Base-by-base conservation (phyloP, 1,140 invertebrate genomes). In the Drosophila hydei region DNA sequence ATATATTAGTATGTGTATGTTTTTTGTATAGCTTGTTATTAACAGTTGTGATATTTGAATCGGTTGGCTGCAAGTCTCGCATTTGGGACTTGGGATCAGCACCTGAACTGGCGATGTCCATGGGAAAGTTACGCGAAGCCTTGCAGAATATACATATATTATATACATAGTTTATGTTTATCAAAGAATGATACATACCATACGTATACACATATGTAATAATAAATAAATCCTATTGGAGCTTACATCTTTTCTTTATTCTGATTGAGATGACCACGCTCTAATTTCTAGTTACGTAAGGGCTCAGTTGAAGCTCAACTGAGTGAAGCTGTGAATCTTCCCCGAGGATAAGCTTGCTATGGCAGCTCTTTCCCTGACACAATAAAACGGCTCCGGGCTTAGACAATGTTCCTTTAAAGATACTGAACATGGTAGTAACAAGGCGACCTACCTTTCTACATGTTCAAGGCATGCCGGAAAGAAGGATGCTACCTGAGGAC, bases 41-140 rank as follows among this genome's bases (percentile, higher is more conserved):
- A 85, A 80, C 81, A 87, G 81, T 85, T 85, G 80, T 85, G 80
- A 85, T 85, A 85, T 85, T 81, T 80, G 45, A 77, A 50, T 52
- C 70, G 54, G 64, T 61, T 52, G 48, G 68, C 60, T 55, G 65
- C 60, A 65, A 69, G 63, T 72, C 67, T 38, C 51, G 14, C 11
- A 12, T 16, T 16, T 42, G 21, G 38, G 21, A 27, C 23, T 59
- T 59, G 40, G 12, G 9, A 50, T 4, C 45, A 55, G 38, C 47
- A 36, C 18, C 50, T 42, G 67, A 50, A 21, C 25, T 43, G 36
- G 40, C 40, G 23, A 38, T 40, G 45, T 33, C 16, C 38, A n/a
- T 52, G 52, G 30, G 19, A 45, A 58, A 30, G 30, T 63, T 42
- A 62, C 21, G 51, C 67, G 12, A 63, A 30, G 51, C 55, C 48